phyloP scores from a whole-genome alignment of 23 tunicate genomes.

The Trididemnum clinides region DNA sequence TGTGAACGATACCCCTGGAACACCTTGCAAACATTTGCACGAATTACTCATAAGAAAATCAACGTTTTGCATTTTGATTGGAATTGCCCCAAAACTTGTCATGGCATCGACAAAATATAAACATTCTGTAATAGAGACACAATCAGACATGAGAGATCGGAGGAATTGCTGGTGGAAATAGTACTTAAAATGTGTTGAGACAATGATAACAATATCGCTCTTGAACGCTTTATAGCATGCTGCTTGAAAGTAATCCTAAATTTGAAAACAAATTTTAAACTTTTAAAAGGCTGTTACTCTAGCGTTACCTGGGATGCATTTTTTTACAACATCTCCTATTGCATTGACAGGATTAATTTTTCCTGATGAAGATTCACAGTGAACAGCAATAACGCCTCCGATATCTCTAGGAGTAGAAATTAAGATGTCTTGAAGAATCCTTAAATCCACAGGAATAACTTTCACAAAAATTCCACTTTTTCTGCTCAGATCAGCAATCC shows the following conservation, averaged over 20 bases:
- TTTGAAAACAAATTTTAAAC: too few relatives aligned
- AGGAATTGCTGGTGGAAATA: too few relatives aligned
- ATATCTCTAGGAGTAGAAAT: conserved; percentile 2
- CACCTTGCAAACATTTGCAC: conserved; percentile 43
- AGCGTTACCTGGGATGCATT: conserved; percentile 7
- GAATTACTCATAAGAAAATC: conserved; percentile 42
- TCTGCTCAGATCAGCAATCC: conserved; percentile 37
- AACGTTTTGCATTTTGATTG: conserved; percentile 30
- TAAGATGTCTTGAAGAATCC: not conserved
- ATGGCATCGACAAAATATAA: conserved; percentile 45
- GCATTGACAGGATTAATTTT: conserved; percentile 58
- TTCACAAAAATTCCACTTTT: conserved; percentile 1
- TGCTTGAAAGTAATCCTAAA: too few relatives aligned
- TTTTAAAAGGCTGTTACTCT: too few relatives aligned
- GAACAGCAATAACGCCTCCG: conserved; percentile 40
- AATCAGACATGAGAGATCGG: not conserved
- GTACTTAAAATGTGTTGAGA: too few relatives aligned
- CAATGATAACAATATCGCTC: too few relatives aligned
- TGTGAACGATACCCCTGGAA: conserved; percentile 32
- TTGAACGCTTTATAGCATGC: too few relatives aligned
- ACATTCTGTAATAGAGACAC: not conserved
- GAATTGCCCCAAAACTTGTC: conserved; percentile 50
- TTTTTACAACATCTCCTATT: conserved; percentile 43
- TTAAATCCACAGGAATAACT: conserved; percentile 24
- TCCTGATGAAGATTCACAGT: conserved; percentile 79